Conservation (phyloP, 2,113 vertebrate genomes). For the Paradisaea rubra region DNA sequence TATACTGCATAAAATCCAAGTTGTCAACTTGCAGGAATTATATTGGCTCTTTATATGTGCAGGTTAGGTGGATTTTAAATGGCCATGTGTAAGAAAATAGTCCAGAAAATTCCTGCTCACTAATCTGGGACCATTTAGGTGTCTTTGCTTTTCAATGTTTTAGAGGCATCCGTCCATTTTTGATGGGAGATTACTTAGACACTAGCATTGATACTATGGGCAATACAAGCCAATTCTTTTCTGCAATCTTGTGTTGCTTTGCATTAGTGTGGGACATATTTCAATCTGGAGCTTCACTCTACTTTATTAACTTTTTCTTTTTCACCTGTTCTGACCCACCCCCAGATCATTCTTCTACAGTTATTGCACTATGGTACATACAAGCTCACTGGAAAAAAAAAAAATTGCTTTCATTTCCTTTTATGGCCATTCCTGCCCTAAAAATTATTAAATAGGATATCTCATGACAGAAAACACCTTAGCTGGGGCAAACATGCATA, state of each 20-base stretch:
- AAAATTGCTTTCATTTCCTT: not conserved
- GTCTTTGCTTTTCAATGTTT: not conserved
- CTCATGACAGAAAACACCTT: not conserved
- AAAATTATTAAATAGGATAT: not conserved
- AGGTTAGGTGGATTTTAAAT: not conserved
- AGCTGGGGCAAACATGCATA: not conserved
- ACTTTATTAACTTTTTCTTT: not conserved
- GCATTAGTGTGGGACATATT: not conserved
- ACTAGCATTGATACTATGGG: not conserved
- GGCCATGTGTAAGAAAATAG: not conserved
- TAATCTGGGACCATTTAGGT: not conserved
- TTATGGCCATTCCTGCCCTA: not conserved
- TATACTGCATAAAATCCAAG: not conserved
- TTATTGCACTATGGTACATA: not conserved
- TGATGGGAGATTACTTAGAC: not conserved
- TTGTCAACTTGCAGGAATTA: not conserved
- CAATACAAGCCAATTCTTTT: not conserved
- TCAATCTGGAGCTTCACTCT: not conserved
- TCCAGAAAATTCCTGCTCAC: not conserved
- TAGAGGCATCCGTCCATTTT: not conserved
- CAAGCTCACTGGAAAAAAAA: not conserved
- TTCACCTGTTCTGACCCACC: not conserved
- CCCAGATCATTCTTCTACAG: not conserved
- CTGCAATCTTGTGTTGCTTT: not conserved
- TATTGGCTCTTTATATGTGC: not conserved